phyloP scores from a whole-genome alignment of 2,797 vertebrate species.

The Clarias laeviceps region DNA sequence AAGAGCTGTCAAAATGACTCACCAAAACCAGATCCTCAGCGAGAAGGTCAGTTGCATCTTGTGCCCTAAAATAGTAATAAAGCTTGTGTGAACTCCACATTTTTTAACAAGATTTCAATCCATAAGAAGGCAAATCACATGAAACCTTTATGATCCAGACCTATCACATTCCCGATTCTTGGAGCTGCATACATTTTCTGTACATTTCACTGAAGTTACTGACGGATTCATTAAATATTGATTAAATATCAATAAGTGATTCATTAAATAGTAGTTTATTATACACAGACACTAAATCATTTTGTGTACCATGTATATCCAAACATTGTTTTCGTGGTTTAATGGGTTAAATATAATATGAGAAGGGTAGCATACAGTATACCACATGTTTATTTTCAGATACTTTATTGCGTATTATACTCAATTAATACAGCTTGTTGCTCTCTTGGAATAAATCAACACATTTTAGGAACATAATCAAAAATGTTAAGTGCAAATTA shows the following conservation, averaged over 20 bases:
- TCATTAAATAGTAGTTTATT: not conserved
- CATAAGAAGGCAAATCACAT: not conserved
- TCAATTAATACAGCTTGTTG: not conserved
- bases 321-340: not conserved
- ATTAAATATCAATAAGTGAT: not conserved
- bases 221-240: not conserved
- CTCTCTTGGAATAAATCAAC: not conserved
- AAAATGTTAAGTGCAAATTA: not conserved
- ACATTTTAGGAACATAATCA: not conserved
- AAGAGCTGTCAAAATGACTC: slow-evolving; percentile 51
- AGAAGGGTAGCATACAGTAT: not conserved
- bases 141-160: not conserved
- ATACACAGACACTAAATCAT: not conserved
- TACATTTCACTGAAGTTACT: not conserved
- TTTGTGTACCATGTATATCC: not conserved
- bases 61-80: slow-evolving; percentile 71
- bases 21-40: slow-evolving; percentile 89
- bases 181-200: not conserved
- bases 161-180: too few species aligned
- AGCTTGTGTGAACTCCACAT: not conserved
- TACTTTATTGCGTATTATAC: not conserved
- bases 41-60: slow-evolving; percentile 90
- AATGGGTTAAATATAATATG: not conserved
- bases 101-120: not conserved
- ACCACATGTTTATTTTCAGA: not conserved